These are phyloP conservation scores for Crenuchus spilurus DNA, from an alignment of 2,797 vertebrate genomes.

Conservation along the genomic window DNA sequence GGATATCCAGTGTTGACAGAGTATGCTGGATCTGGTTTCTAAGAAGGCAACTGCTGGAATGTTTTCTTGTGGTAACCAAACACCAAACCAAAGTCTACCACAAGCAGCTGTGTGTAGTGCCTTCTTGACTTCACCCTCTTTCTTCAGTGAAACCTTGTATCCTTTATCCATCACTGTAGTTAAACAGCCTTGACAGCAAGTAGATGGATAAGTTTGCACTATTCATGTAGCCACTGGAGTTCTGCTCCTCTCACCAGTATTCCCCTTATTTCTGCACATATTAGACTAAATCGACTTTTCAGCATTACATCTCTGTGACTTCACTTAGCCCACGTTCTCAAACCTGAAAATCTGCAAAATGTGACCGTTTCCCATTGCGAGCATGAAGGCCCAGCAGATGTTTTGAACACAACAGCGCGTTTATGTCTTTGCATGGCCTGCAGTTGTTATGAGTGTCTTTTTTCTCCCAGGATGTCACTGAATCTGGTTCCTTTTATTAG, in stretches of 20 bases:
- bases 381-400: neutral
- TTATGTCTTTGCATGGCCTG: neutral
- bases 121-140: conserved; percentile 37
- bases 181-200: conserved; percentile 46
- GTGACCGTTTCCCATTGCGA: conserved; percentile 24
- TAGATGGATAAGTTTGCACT: conserved; percentile 41
- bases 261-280: conserved; percentile 12
- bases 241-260: neutral
- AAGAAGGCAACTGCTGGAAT: conserved; percentile 58
- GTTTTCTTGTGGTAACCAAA: conserved; percentile 64
- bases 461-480: conserved; percentile 34
- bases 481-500: conserved; percentile 45
- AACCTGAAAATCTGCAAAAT: conserved; percentile 31
- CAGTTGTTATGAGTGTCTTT: conserved; percentile 6
- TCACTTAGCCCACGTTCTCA: conserved; percentile 33
- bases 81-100: conserved; percentile 48
- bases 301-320: conserved; percentile 33
- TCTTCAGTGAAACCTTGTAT: conserved; percentile 44
- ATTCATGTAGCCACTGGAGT: conserved; percentile 18
- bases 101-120: conserved; percentile 48
- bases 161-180: conserved; percentile 47
- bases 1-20: conserved; percentile 31
- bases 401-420: neutral
- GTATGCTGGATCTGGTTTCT: conserved; percentile 44
- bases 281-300: conserved; percentile 18